Evolutionary conservation across 2,888 invertebrate genomes (phyloP).

Genomic region (Brassicogethes aeneus): DNA sequence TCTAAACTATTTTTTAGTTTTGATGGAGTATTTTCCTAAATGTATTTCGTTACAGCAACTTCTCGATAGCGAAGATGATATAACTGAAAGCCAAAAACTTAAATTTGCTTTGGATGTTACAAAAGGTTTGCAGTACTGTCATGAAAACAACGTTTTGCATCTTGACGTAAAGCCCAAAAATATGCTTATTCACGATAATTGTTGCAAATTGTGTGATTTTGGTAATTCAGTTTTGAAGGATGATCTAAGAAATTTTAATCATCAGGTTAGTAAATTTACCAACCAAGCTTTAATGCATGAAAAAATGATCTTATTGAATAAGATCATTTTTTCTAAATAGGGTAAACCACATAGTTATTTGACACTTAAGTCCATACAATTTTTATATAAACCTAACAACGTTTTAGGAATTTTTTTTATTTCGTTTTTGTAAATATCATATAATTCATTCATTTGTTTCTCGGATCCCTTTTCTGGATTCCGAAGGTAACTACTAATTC

Average conservation of each 20-base stretch:
- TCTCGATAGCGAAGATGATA: conserved; percentile 20
- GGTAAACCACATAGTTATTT: too few relatives aligned
- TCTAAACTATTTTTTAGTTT: conserved; percentile 25
- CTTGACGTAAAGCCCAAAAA: conserved; percentile 38
- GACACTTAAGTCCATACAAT: too few relatives aligned
- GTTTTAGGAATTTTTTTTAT: too few relatives aligned
- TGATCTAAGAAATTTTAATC: conserved; percentile 12
- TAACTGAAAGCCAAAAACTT: conserved; percentile 11
- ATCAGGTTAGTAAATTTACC: conserved; percentile 17
- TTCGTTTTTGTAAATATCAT: too few relatives aligned
- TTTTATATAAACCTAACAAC: too few relatives aligned
- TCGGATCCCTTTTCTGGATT: too few relatives aligned
- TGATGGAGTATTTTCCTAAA: conserved; percentile 32
- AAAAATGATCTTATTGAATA: conserved; percentile 1
- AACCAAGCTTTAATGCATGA: neutral
- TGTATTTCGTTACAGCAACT: conserved; percentile 27
- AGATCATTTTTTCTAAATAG: too few relatives aligned
- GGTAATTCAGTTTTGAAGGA: conserved; percentile 29
- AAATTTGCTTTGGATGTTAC: conserved; percentile 27
- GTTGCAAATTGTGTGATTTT: conserved; percentile 38
- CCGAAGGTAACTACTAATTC: too few relatives aligned
- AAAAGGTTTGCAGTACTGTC: conserved; percentile 30
- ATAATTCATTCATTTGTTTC: too few relatives aligned
- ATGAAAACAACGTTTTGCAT: conserved; percentile 30
- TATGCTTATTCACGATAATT: conserved; percentile 27